Conservation (phyloP, 2,113 vertebrate species). For the Tylochromis polylepis region DNA sequence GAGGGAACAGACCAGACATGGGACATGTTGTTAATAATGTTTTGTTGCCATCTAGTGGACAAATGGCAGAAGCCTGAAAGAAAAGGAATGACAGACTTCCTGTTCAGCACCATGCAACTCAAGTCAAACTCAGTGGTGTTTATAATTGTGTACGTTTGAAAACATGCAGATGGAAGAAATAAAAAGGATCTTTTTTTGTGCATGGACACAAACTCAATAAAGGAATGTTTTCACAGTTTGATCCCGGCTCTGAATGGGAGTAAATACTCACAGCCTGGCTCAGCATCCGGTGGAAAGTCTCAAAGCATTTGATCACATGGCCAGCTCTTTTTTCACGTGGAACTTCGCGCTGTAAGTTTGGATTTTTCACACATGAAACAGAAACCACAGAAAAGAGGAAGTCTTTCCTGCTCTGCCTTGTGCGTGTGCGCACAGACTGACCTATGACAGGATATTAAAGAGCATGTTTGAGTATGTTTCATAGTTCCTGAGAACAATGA, state of each 20-base stretch:
- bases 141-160: not conserved
- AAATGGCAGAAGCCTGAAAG: not conserved
- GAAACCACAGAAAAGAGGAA: not conserved
- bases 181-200: not conserved
- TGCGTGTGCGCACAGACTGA: not conserved
- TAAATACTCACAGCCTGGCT: not conserved
- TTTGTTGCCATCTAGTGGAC: constrained; percentile 14
- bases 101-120: not conserved
- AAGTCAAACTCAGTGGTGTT: not conserved
- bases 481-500: not conserved
- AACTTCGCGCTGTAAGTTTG: not conserved
- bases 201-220: not conserved
- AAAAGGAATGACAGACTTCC: not conserved
- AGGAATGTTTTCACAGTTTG: not conserved
- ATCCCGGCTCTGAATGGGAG: not conserved
- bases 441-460: not conserved
- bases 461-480: not conserved
- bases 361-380: not conserved
- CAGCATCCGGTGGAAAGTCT: not conserved
- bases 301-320: not conserved
- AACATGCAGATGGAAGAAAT: not conserved
- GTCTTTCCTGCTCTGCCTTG: too few species aligned
- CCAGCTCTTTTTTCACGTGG: not conserved
- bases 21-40: not conserved
- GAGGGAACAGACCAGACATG: not conserved